Evolutionary conservation across 2,113 vertebrate genomes (phyloP).

Genomic region (Misgurnus anguillicaudatus): DNA sequence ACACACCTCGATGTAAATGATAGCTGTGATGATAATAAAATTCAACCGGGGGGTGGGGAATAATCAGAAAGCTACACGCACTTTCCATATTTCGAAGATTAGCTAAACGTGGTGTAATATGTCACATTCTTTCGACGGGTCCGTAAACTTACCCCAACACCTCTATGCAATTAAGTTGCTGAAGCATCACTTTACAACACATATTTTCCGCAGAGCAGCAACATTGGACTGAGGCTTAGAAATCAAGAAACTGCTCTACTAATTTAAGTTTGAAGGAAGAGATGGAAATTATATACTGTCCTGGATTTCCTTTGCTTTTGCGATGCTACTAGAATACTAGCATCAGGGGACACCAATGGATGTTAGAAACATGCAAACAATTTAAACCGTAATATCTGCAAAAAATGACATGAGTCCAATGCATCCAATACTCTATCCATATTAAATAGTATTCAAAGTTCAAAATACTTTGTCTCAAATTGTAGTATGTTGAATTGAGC

Average conservation of each 20-base stretch:
- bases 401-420: no score
- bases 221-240: neutral
- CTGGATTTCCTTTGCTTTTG: no score
- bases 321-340: no score
- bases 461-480: no score
- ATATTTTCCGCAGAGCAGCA: neutral
- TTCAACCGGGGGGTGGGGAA: conserved; percentile 27
- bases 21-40: conserved; percentile 52
- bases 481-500: no score
- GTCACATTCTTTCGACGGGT: neutral
- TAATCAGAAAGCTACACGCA: conserved; percentile 31
- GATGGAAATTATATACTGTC: neutral
- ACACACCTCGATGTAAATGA: conserved; percentile 53
- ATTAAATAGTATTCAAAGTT: no score
- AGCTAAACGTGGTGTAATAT: conserved; percentile 16
- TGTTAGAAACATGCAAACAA: no score
- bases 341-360: neutral
- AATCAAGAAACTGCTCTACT: neutral
- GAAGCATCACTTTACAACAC: conserved; percentile 12
- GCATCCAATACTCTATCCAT: no score
- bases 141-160: neutral
- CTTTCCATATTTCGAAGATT: conserved; percentile 36
- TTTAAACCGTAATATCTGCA: no score
- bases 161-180: neutral
- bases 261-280: neutral